Evolutionary conservation across 2,888 invertebrate genomes (phyloP).

Genomic region (Eretmocerus hayati): DNA sequence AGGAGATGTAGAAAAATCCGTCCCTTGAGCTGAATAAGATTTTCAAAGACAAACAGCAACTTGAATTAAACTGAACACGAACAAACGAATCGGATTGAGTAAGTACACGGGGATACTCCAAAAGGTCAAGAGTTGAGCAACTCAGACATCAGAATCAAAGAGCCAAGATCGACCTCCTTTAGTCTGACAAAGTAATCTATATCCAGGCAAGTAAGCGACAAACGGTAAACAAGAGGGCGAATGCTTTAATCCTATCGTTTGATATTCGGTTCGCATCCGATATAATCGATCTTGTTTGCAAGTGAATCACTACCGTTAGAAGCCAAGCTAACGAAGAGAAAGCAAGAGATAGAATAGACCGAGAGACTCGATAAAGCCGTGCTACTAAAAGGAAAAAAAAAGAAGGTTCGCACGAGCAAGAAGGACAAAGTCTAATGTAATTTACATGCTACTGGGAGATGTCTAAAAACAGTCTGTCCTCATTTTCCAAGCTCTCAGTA

Average conservation of each 20-base stretch:
- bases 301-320: constrained; percentile 30
- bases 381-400: neutral
- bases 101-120: neutral
- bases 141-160: too few species aligned
- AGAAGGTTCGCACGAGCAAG: neutral
- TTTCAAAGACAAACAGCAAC: neutral
- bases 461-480: too few species aligned
- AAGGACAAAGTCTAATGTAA: neutral
- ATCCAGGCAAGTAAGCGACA: constrained; percentile 4
- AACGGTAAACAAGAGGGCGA: constrained; percentile 14
- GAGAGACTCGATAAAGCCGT: neutral
- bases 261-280: constrained; percentile 31
- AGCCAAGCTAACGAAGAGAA: constrained; percentile 19
- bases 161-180: too few species aligned
- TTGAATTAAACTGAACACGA: neutral
- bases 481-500: too few species aligned
- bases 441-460: constrained; percentile 12
- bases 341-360: constrained; percentile 3
- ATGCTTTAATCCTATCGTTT: constrained; percentile 31
- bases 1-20: neutral
- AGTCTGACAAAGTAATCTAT: too few species aligned
- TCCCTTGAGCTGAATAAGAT: constrained; percentile 8
- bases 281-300: constrained; percentile 40
- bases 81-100: neutral
- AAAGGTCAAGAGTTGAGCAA: constrained; percentile 1